Evolutionary conservation across 2,113 vertebrate species (phyloP).

Genomic region (Gasterosteus aculeatus): DNA sequence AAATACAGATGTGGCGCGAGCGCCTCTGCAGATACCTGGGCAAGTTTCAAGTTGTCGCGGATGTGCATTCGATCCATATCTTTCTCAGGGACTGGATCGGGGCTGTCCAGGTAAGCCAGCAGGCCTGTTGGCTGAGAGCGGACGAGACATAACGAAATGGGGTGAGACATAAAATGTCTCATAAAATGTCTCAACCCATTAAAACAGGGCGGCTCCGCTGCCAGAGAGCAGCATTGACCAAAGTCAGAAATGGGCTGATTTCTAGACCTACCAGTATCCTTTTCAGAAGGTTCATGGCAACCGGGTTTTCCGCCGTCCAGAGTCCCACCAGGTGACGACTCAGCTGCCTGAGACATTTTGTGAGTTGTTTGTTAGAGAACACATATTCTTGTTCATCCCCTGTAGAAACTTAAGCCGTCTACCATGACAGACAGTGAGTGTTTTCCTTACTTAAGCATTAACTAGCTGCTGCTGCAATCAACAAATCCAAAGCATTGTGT

Average conservation of each 20-base stretch:
- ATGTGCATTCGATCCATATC: conserved; percentile 97
- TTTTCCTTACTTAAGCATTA: background rate
- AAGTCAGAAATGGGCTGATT: background rate
- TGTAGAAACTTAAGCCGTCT: background rate
- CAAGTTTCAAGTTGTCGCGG: conserved; percentile 97
- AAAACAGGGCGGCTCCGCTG: conserved; percentile 13
- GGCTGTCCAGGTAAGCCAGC: conserved; percentile 92
- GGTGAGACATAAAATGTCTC: conserved; percentile 15
- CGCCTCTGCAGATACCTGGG: conserved; percentile 83
- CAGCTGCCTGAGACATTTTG: conserved; percentile 86
- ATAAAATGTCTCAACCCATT: too few relatives aligned
- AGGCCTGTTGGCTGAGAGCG: conserved; percentile 89
- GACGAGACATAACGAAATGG: background rate
- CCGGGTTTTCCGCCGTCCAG: conserved; percentile 95
- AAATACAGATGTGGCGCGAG: background rate
- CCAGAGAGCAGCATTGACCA: conserved; percentile 12
- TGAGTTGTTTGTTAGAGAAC: background rate
- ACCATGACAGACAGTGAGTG: background rate
- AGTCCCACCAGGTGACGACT: conserved; percentile 98
- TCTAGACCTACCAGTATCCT: conserved; percentile 92
- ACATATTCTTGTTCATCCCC: background rate
- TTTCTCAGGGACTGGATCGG: conserved; percentile 93
- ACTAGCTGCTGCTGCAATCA: background rate
- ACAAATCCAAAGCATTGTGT: background rate
- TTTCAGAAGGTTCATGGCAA: conserved; percentile 93